Evolutionary conservation across 2,113 vertebrate genomes (phyloP), one percentile per base, ranked within the genome.

Genomic region (Prochilodus magdalenae): DNA sequence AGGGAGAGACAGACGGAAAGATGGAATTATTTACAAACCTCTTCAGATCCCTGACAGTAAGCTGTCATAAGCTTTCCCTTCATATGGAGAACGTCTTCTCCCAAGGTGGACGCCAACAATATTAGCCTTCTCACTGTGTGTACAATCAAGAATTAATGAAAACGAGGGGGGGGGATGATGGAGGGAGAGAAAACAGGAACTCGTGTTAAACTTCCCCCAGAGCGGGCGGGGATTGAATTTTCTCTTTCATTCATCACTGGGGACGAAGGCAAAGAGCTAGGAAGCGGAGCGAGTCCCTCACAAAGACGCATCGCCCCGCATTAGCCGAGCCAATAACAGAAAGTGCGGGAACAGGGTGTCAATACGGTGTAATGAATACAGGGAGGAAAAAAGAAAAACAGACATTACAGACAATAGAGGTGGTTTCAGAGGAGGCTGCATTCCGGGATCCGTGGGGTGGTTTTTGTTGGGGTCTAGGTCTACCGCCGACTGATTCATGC

Each of bases 131-230:
- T 49, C 27, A 70, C 57, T 73, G 72, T 63, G 69, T 51, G 78
- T 60, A 30, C 78, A 80, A 80, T 80, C 40, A 80, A 73, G 62
- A 80, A 80, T 63, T 51, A 51, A 80, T 80, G 78, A 80, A 80
- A 73, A 80, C 18, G 24, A 15, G 5, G 12, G 24, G 60, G 11
- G 10, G 36, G 26, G 78, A 73, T 72, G 71, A 6, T 40, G 69
- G 57, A 59, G 78, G 14, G 33, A 47, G 55, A 63, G 47, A 59
- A 79, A 79, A 62, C 55, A 73, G 53, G 53, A 57, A 15, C 53
- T 57, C 18, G 49, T 51, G 77, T 67, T 29, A 26, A 79, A 71
- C 47, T 53, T 29, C 47, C 75, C 75, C 66, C 70, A 36, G 51
- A 79, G 77, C 51, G 29, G 77, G 53, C 6, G 30, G 51, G 44